Evolutionary conservation across 2,888 invertebrate genomes (phyloP), one percentile per base, ranked within the genome.

Genomic region (Campaea margaritaria): DNA sequence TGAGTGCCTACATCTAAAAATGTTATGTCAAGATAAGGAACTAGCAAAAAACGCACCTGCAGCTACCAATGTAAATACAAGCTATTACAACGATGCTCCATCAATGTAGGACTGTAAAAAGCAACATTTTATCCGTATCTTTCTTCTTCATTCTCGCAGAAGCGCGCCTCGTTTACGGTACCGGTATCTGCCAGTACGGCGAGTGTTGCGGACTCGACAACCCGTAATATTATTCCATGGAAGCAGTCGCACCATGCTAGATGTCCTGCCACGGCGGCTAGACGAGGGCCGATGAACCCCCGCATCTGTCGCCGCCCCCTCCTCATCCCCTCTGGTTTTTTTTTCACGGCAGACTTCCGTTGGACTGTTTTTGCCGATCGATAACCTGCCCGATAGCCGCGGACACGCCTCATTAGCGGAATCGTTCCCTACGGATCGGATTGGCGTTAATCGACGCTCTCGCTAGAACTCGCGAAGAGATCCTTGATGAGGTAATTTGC

Each of bases 321-420:
- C 82, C 84, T 75, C 82, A 80, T 80, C 85, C 86, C 87, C 75
- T 81, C 78, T 78, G 78, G 73, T 83, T 90, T 91, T 91, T 91
- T 91, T 90, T 90, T 90, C 81, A 75, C 78, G 75, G 75, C 78
- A 73, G 69, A 89, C 90, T 91, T 91, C 91, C 91, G 91, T 85
- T 82, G 82, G 74, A 81, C 68, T 64, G 82, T 91, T 90, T 90
- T 91, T 91, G 78, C 83, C 81, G 78, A 81, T 82, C 89, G 85
- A 87, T 88, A 90, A 87, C 87, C 86, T 81, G 86, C 77, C 82
- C 74, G 85, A 87, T 86, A 83, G 85, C 81, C 83, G 78, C 85
- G 84, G 89, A 86, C 83, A 86, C 86, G 88, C 77, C 82, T 90
- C 89, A 89, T 90, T 91, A 89, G 85, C 82, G 75, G 79, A 84